Conservation (phyloP, 2,888 invertebrate genomes). For the Lycia hirtaria region DNA sequence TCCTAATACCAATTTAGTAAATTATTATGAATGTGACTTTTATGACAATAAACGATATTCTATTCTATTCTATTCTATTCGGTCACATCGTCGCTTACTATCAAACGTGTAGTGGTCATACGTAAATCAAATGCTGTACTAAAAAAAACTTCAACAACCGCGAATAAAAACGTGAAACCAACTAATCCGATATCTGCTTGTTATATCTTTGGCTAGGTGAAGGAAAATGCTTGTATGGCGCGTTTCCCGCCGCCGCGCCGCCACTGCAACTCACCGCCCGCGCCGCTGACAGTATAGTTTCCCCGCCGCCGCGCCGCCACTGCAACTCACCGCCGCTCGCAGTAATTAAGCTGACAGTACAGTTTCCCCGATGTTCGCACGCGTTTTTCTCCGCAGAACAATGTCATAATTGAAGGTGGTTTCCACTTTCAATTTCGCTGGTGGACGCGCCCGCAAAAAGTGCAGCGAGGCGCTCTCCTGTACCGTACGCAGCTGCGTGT, state of each 20-base stretch:
- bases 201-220: no score
- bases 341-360: conserved; percentile 38
- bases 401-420: conserved; percentile 75
- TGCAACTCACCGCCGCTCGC: conserved; percentile 10
- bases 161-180: no score
- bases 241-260: conserved; percentile 6
- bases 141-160: no score
- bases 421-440: conserved; percentile 82
- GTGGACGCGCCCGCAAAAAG: conserved; percentile 68
- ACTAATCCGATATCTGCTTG: no score
- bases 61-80: no score
- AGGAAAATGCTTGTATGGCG: no score
- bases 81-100: no score
- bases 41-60: no score
- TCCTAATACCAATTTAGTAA: no score
- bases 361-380: conserved; percentile 61
- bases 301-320: neutral
- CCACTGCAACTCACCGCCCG: neutral
- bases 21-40: no score
- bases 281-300: conserved; percentile 16
- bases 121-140: no score
- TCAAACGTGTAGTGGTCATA: no score
- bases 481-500: conserved; percentile 49
- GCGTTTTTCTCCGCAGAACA: conserved; percentile 71
- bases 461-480: conserved; percentile 31